A percentile compares a stretch with the other conserved stretches of the same genome.
phyloP scores from a whole-genome alignment of 2,888 invertebrate genomes.

The Drosophila barbarae region DNA sequence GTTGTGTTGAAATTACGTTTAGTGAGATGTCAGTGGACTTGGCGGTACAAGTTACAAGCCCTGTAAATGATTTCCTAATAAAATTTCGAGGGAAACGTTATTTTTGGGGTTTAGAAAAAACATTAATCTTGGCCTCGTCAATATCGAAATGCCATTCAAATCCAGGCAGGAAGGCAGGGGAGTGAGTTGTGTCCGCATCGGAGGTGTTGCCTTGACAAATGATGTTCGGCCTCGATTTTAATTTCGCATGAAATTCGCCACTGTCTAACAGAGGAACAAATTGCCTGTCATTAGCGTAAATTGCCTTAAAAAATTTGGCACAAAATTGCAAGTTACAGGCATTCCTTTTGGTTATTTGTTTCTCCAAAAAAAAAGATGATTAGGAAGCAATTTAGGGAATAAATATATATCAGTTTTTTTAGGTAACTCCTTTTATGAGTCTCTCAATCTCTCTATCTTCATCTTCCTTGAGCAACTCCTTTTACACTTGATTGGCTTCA shows the following conservation, averaged over 20 bases:
- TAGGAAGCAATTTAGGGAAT: background rate
- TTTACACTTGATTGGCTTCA: slow-evolving; percentile 25
- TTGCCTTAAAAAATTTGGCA: slow-evolving; percentile 23
- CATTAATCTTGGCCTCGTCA: slow-evolving; percentile 63
- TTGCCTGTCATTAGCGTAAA: slow-evolving; percentile 63
- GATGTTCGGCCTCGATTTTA: slow-evolving; percentile 53
- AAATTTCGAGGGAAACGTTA: slow-evolving; percentile 14
- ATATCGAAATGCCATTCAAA: slow-evolving; percentile 62
- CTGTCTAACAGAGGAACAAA: slow-evolving; percentile 55
- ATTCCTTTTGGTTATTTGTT: background rate
- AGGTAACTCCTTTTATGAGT: background rate
- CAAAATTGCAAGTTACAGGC: background rate
- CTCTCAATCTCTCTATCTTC: background rate
- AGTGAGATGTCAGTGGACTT: slow-evolving; percentile 45
- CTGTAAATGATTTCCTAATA: slow-evolving; percentile 43
- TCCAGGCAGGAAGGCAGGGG: slow-evolving; percentile 45
- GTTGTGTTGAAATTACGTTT: slow-evolving; percentile 52
- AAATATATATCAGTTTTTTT: background rate
- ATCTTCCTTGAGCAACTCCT: background rate
- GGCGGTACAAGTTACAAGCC: slow-evolving; percentile 15
- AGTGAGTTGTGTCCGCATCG: slow-evolving; percentile 15
- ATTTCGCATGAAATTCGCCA: slow-evolving; percentile 57
- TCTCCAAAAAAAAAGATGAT: background rate
- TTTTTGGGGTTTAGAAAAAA: slow-evolving; percentile 24
- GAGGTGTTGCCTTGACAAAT: slow-evolving; percentile 65